These are phyloP conservation scores for Sebastes fasciatus DNA, from an alignment of 2,113 vertebrate species.

Conservation along the genomic window DNA sequence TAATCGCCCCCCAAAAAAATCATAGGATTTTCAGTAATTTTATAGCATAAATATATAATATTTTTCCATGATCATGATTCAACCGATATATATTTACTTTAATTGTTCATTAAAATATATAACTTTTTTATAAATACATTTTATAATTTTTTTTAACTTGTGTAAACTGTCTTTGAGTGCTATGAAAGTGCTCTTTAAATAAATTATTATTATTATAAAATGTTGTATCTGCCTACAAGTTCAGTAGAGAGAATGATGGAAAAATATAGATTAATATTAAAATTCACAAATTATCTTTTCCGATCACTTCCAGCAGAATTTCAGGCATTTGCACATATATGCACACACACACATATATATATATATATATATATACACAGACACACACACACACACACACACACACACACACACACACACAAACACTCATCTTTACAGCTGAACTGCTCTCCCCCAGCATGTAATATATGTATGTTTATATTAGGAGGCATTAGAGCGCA, in stretches of 20 bases:
- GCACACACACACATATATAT: background rate
- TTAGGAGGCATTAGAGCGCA: conserved; percentile 85
- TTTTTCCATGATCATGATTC: background rate
- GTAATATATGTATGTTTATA: conserved; percentile 86
- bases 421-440: conserved; percentile 10
- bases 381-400: conserved; percentile 11
- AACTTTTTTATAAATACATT: no score
- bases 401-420: conserved; percentile 18
- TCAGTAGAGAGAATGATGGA: background rate
- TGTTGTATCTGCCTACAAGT: background rate
- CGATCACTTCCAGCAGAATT: conserved; percentile 9
- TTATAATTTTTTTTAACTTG: no score
- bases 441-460: conserved; percentile 78
- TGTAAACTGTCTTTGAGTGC: no score
- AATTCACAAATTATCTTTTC: background rate
- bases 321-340: background rate
- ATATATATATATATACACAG: background rate
- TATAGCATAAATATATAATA: background rate
- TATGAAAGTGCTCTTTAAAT: no score
- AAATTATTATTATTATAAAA: no score
- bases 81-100: background rate
- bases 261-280: background rate
- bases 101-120: background rate
- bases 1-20: background rate
- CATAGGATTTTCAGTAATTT: background rate